Percentiles rank a stretch among this genome's conserved stretches.
Evolutionary conservation across 2,888 invertebrate genomes (phyloP).

Genomic region (Mythimna loreyi): DNA sequence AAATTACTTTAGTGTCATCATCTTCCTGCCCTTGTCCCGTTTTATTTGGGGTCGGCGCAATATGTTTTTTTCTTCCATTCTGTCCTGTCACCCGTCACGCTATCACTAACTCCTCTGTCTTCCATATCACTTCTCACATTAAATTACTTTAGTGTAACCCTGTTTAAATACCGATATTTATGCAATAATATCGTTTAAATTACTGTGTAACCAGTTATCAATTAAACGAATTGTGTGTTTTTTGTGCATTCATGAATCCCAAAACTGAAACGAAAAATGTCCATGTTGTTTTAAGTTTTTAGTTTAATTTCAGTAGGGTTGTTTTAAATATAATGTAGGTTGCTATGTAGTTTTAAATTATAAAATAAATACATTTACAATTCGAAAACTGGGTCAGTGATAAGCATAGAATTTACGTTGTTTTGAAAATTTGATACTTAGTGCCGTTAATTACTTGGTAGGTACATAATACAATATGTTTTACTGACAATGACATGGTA

Average conservation of each 20-base stretch:
- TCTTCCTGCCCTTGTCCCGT: no score
- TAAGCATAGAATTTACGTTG: slow-evolving; percentile 26
- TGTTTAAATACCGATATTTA: neutral
- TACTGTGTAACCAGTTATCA: neutral
- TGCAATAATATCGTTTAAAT: neutral
- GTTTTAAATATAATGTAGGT: neutral
- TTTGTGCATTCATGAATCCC: neutral
- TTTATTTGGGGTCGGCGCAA: no score
- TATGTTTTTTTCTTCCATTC: no score
- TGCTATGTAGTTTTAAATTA: neutral
- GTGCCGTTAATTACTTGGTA: neutral
- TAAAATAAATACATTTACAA: neutral
- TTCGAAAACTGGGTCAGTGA: slow-evolving; percentile 27
- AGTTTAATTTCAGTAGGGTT: neutral
- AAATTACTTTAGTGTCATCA: slow-evolving; percentile 1
- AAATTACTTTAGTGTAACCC: neutral
- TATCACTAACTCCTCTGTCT: no score
- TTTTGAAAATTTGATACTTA: slow-evolving; percentile 19
- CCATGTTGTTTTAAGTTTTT: no score
- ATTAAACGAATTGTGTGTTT: neutral
- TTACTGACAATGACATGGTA: slow-evolving; percentile 26
- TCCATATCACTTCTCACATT: no score
- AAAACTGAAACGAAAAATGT: no score
- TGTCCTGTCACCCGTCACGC: no score
- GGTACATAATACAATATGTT: neutral